Percentiles rank a stretch among this genome's conserved stretches.
Conservation (phyloP, 2,888 invertebrate species). For the Acanthosepion pharaonis region DNA sequence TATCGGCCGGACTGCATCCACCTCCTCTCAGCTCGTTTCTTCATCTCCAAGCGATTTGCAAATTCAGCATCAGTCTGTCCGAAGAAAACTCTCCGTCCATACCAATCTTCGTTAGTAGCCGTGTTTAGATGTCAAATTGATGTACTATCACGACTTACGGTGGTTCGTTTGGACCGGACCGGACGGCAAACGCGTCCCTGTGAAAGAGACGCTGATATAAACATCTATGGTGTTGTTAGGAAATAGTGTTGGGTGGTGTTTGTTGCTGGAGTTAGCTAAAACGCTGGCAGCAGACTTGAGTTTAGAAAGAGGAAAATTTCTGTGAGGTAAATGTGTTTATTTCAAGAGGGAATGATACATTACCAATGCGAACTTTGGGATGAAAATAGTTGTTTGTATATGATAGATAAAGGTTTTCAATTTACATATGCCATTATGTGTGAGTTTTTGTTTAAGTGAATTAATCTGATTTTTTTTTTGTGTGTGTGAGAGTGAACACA, state of each 20-base stretch:
- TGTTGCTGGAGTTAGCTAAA: neutral
- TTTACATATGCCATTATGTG: no score
- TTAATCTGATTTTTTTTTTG: no score
- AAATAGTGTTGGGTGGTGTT: neutral
- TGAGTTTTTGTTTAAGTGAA: no score
- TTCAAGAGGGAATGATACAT: no score
- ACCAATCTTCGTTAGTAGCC: slow-evolving; percentile 1
- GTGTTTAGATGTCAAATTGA: neutral
- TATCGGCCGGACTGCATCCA: neutral
- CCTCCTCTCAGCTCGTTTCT: neutral
- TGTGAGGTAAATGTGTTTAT: neutral
- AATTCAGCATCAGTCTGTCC: neutral
- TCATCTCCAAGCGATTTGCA: neutral
- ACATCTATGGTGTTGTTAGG: neutral
- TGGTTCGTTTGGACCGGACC: neutral
- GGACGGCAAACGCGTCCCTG: neutral
- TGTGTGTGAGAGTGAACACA: no score
- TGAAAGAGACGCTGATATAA: neutral
- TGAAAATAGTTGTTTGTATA: no score
- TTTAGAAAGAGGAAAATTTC: neutral
- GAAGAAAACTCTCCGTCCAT: neutral
- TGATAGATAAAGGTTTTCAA: no score
- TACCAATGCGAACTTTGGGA: no score
- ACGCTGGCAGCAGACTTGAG: neutral
- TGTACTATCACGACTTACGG: neutral